Evolutionary conservation across 2,113 vertebrate genomes (phyloP).

Genomic region (Falco punctatus): DNA sequence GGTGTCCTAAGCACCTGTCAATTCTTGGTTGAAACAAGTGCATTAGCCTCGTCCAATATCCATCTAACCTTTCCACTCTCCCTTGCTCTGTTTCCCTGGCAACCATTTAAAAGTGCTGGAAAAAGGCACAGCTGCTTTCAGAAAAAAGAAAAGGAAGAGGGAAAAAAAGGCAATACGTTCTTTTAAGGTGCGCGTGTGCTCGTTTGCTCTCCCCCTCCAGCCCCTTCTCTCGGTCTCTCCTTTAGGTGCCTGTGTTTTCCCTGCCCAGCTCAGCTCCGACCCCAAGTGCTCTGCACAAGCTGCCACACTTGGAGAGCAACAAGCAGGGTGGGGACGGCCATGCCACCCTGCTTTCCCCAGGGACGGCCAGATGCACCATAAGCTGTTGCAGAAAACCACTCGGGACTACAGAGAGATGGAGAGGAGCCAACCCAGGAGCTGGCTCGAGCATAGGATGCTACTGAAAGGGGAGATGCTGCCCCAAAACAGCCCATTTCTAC

Average conservation of each 20-base stretch:
- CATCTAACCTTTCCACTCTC: conserved; percentile 78
- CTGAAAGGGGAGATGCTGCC: neutral
- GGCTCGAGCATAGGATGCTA: fast-evolving
- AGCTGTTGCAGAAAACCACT: neutral
- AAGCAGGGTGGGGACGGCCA: neutral
- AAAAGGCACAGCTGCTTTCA: conserved; percentile 75
- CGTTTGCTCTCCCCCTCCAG: neutral
- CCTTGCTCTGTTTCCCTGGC: conserved; percentile 79
- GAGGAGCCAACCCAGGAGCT: neutral
- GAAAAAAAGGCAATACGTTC: conserved; percentile 41
- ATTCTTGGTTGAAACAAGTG: conserved; percentile 76
- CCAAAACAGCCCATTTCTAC: fast-evolving
- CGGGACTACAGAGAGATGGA: fast-evolving
- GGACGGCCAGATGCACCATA: fast-evolving
- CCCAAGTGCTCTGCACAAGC: neutral
- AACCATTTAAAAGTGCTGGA: conserved; percentile 79
- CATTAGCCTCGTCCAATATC: conserved; percentile 76
- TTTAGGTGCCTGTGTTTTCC: neutral
- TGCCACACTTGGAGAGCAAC: neutral
- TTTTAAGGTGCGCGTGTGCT: conserved; percentile 18
- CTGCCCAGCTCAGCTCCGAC: neutral
- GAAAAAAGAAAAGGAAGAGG: conserved; percentile 21
- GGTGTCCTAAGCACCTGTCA: conserved; percentile 70
- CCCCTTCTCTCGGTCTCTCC: neutral
- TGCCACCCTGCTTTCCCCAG: neutral